phyloP scores from a whole-genome alignment of 1,140 invertebrate species.

The Pomacea maculata region DNA sequence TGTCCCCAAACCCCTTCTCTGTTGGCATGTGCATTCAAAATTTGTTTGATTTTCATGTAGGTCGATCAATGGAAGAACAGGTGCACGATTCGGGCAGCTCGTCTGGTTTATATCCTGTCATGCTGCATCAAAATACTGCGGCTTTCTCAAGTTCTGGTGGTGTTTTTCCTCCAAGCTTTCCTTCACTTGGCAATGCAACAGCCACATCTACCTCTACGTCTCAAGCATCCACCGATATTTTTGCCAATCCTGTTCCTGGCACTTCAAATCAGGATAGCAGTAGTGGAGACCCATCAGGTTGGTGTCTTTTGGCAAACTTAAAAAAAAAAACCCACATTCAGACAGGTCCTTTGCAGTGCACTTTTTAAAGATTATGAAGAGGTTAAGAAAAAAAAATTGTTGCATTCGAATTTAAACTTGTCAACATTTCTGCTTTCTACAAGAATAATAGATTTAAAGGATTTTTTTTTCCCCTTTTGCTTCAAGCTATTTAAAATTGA shows the following conservation, averaged over 20 bases:
- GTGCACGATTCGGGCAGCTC: neutral
- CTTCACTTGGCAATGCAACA: conserved; percentile 2
- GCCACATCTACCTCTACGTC: neutral
- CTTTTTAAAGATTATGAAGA: no score
- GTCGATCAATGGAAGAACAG: conserved; percentile 8
- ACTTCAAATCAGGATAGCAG: conserved; percentile 21
- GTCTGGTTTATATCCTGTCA: conserved; percentile 19
- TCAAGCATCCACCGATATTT: conserved; percentile 8
- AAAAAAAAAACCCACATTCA: no score
- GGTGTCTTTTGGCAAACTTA: conserved; percentile 6
- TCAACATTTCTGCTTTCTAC: no score
- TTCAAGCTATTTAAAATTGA: no score
- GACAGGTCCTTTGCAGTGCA: no score
- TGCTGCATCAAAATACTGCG: conserved; percentile 20
- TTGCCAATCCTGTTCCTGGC: conserved; percentile 12
- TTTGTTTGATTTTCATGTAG: neutral
- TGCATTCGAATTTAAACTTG: no score
- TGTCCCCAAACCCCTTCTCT: neutral
- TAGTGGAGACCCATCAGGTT: conserved; percentile 30
- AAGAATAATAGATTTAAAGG: no score
- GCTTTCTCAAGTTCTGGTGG: conserved; percentile 14
- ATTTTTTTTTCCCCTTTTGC: no score
- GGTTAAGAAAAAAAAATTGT: no score
- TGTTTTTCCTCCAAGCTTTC: conserved; percentile 15
- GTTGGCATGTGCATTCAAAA: neutral